Evolutionary conservation across 2,888 invertebrate genomes (phyloP), one percentile per base, ranked within the genome.

Genomic region (Homarus gammarus): DNA sequence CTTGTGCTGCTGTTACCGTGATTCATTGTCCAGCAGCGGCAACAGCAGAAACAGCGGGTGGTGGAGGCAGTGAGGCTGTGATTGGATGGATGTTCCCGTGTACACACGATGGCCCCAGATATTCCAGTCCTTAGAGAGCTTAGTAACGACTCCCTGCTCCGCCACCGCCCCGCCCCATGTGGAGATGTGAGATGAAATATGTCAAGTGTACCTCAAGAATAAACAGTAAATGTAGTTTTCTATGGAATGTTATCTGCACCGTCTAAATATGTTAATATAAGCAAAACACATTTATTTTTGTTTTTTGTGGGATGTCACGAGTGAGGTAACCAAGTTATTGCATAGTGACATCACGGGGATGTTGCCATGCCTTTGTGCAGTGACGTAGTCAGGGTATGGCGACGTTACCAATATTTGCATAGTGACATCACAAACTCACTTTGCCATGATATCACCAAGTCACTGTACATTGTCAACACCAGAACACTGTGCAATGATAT

Each of bases 161-260:
- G 2, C 40, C 10, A 38, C n/a, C 22, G 18, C 44, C 40, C 40
- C 73, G 1, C 18, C n/a, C 44, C 3, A 64, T 27, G 64, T 64
- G 8, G 27, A 27, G 64, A 64, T 10, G 64, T 27, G 27, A 10
- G 64, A 10, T 3, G 64, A 64, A 64, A n/a, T 27, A 64, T 64
- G 64, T 64, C 27, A 64, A 64, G 27, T 64, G 64, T 64, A 64
- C 64, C 64, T 64, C 64, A 64, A 64, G 27, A 27, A 56, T 56
- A 27, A n/a, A 27, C 64, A 27, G n/a, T 64, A 64, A 27, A 64
- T 64, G 64, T 64, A 64, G 64, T 27, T 64, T 64, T 64, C 6
- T 27, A 64, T 64, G 64, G 64, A 27, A 64, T 27, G 64, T 27
- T 64, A 27, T 27, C 64, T 64, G 64, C 64, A 64, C 64, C n/a